Evolutionary conservation across 2,797 vertebrate species (phyloP).

Genomic region (Sebastes minor): DNA sequence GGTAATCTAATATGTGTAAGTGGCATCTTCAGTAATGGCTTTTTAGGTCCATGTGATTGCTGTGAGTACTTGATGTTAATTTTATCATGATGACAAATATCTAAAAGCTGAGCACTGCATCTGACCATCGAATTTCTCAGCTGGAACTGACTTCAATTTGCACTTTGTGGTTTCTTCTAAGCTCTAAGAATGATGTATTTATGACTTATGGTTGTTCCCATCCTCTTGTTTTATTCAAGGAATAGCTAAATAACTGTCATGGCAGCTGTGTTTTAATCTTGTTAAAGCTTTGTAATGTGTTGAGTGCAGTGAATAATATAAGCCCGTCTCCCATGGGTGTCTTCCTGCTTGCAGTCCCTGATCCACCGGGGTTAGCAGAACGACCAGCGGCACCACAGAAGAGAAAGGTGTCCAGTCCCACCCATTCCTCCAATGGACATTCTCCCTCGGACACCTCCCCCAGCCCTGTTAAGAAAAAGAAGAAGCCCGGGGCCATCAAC

Average conservation of each 20-base stretch:
- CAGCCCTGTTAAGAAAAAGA: slow-evolving; percentile 98
- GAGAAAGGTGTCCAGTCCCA: slow-evolving; percentile 94
- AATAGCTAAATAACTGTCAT: background rate
- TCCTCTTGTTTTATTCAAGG: background rate
- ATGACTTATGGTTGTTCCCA: background rate
- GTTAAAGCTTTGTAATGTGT: background rate
- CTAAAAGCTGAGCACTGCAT: background rate
- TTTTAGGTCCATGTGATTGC: slow-evolving; percentile 1
- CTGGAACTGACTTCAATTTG: slow-evolving; percentile 12
- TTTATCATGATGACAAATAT: background rate
- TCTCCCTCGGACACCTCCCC: slow-evolving; percentile 95
- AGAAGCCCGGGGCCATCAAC: slow-evolving; percentile 94
- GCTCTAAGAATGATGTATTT: background rate
- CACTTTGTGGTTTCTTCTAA: background rate
- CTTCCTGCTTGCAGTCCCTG: slow-evolving; percentile 75
- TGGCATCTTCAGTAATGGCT: background rate
- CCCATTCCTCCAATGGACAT: slow-evolving; percentile 97
- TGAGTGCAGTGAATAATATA: background rate
- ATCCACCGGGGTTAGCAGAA: slow-evolving; percentile 90
- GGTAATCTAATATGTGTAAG: slow-evolving; percentile 3
- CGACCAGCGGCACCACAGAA: slow-evolving; percentile 88
- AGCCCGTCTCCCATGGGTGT: slow-evolving; percentile 6
- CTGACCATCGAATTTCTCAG: background rate
- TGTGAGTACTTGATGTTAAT: background rate
- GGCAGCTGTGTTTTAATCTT: background rate